These are phyloP conservation scores for Archivesica marissinica DNA, from an alignment of 1,140 invertebrate genomes.

Conservation along the genomic window DNA sequence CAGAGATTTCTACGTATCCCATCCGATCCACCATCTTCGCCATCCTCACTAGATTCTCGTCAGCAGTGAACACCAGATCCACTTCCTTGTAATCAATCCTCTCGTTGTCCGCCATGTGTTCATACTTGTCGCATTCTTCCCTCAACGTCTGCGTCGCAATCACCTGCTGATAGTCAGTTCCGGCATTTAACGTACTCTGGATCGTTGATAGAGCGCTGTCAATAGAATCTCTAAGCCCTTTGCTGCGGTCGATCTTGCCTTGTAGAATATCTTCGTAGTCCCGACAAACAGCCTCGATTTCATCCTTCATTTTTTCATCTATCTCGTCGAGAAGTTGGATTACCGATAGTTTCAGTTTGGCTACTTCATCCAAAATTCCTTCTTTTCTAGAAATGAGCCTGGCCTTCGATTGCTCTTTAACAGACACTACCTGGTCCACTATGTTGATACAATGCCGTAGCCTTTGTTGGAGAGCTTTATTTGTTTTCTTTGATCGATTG, in stretches of 20 bases:
- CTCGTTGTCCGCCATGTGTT: constrained; percentile 55
- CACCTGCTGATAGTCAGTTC: constrained; percentile 42
- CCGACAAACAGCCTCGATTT: constrained; percentile 50
- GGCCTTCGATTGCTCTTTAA: constrained; percentile 18
- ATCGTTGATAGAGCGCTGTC: constrained; percentile 38
- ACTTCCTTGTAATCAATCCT: constrained; percentile 56
- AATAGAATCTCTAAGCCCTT: constrained; percentile 49
- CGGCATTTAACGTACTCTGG: constrained; percentile 1
- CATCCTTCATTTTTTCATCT: constrained; percentile 57
- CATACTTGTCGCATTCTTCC: constrained; percentile 53
- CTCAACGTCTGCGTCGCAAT: constrained; percentile 22
- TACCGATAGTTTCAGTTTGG: constrained; percentile 46
- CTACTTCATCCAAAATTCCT: constrained; percentile 46
- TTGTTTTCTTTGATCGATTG: constrained; percentile 21
- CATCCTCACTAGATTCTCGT: constrained; percentile 51
- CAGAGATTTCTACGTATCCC: constrained; percentile 53
- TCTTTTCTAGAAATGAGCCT: constrained; percentile 48
- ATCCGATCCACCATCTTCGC: constrained; percentile 54
- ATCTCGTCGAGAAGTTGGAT: constrained; percentile 58
- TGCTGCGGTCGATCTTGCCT: constrained; percentile 50
- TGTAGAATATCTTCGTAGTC: constrained; percentile 58
- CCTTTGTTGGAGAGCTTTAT: constrained; percentile 27
- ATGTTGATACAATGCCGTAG: constrained; percentile 41
- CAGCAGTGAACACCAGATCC: constrained; percentile 49
- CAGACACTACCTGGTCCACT: constrained; percentile 40